A percentile compares a stretch with the other conserved stretches of the same genome.
Conservation (phyloP, 2,888 invertebrate genomes). For the Xiphydria camelus region DNA sequence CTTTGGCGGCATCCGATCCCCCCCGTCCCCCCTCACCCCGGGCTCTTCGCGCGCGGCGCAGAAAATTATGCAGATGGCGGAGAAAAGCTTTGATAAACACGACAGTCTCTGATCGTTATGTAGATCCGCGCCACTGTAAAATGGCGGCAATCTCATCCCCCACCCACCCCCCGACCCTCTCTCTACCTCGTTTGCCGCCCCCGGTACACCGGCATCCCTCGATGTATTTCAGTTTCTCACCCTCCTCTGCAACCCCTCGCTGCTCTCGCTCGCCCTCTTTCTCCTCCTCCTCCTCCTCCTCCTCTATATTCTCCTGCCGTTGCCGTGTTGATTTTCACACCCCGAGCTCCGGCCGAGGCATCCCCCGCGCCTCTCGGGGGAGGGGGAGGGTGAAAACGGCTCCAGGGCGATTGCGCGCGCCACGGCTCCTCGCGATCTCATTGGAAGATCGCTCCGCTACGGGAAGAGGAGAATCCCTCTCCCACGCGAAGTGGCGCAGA, state of each 20-base stretch:
- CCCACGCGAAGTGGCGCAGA: conserved; percentile 4
- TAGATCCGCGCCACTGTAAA: conserved; percentile 56
- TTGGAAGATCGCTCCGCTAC: conserved; percentile 43
- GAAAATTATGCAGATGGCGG: conserved; percentile 58
- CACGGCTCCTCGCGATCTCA: conserved; percentile 34
- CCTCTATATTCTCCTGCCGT: no score
- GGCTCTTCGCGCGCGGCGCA: conserved; percentile 36
- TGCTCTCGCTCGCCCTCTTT: no score
- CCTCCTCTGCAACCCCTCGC: conserved; percentile 28
- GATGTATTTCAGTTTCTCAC: conserved; percentile 37
- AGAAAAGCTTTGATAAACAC: conserved; percentile 59
- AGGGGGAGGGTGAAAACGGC: conserved; percentile 18
- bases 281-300: conserved; percentile 35
- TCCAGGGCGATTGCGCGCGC: not conserved
- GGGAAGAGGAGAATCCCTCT: conserved; percentile 29
- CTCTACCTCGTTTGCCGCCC: not conserved
- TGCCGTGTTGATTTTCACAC: conserved; percentile 50
- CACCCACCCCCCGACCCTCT: conserved; percentile 1
- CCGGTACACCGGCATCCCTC: conserved; percentile 29
- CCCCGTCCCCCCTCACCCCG: conserved; percentile 17
- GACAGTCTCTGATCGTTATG: conserved; percentile 58
- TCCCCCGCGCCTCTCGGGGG: conserved; percentile 37
- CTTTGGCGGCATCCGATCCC: no score
- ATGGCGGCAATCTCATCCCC: conserved; percentile 54
- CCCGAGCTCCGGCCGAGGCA: conserved; percentile 36